phyloP scores from a whole-genome alignment of 1,140 invertebrate genomes.

The Scaptodrosophila lebanonensis region DNA sequence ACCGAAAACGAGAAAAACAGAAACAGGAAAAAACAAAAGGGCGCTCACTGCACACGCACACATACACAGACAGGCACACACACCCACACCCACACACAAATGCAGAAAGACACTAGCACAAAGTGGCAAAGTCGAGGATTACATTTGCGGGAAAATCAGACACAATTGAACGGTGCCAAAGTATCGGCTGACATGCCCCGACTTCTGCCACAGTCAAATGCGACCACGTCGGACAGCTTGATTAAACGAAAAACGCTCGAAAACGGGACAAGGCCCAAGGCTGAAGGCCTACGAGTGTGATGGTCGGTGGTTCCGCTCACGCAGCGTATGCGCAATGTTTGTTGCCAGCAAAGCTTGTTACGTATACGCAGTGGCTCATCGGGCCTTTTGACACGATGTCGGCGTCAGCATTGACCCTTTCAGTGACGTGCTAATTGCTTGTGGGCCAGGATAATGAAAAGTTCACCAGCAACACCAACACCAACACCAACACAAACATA shows the following conservation, averaged over 20 bases:
- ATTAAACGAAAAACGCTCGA: constrained; percentile 46
- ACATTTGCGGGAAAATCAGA: constrained; percentile 68
- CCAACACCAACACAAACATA: background rate
- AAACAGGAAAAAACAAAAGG: constrained; percentile 5
- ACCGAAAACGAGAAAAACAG: constrained; percentile 13
- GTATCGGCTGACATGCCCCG: constrained; percentile 6
- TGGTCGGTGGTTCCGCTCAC: too few species aligned
- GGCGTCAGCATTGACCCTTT: constrained; percentile 31
- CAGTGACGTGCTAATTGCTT: constrained; percentile 57
- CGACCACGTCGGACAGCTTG: constrained; percentile 22
- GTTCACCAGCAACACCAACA: constrained; percentile 14
- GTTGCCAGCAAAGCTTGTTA: constrained; percentile 30
- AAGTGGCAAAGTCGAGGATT: constrained; percentile 42
- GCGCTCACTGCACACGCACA: too few species aligned
- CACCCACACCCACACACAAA: constrained; percentile 25
- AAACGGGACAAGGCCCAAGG: too few species aligned
- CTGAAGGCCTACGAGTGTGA: too few species aligned
- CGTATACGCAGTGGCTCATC: constrained; percentile 42
- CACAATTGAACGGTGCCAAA: constrained; percentile 50
- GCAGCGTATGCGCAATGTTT: background rate
- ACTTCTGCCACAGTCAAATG: constrained; percentile 11
- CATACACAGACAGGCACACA: too few species aligned
- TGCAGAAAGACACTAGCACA: background rate
- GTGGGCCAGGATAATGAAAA: constrained; percentile 49
- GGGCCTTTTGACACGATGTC: constrained; percentile 34